These are phyloP conservation scores for Drosophila ambigua DNA, from an alignment of 1,140 invertebrate species.

Conservation along the genomic window DNA sequence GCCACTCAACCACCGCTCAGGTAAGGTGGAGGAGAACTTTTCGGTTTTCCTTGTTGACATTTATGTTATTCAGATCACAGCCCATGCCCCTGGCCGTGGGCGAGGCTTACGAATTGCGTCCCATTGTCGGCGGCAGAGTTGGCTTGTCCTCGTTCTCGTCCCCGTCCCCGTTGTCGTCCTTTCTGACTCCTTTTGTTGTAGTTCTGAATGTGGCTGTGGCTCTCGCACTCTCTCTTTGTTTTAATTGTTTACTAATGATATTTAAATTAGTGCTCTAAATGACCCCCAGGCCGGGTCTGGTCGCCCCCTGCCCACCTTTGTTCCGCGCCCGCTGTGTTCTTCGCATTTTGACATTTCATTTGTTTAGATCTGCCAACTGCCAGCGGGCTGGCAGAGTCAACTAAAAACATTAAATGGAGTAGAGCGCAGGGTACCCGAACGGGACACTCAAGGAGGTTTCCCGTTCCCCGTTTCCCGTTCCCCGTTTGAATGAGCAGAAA, in stretches of 20 bases:
- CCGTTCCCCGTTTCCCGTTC: too few species aligned
- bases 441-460: too few species aligned
- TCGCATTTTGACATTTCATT: conserved; percentile 40
- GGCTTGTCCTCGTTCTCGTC: not conserved
- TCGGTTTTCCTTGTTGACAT: conserved; percentile 54
- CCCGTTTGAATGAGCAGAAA: too few species aligned
- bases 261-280: conserved; percentile 79
- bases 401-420: too few species aligned
- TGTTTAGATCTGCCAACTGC: conserved; percentile 22
- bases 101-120: conserved; percentile 30
- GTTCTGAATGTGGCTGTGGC: conserved; percentile 28
- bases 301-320: conserved; percentile 7
- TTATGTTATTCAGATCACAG: conserved; percentile 35
- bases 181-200: conserved; percentile 20
- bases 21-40: too few species aligned
- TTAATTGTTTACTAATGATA: conserved; percentile 76
- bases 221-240: conserved; percentile 45
- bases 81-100: conserved; percentile 31
- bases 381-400: conserved; percentile 1
- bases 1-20: too few species aligned
- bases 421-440: not conserved
- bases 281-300: conserved; percentile 49
- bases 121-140: conserved; percentile 27
- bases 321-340: conserved; percentile 34
- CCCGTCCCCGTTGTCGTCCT: conserved; percentile 4